phyloP scores from a whole-genome alignment of 2,797 vertebrate genomes.

The Enteromius unitaeniatus region DNA sequence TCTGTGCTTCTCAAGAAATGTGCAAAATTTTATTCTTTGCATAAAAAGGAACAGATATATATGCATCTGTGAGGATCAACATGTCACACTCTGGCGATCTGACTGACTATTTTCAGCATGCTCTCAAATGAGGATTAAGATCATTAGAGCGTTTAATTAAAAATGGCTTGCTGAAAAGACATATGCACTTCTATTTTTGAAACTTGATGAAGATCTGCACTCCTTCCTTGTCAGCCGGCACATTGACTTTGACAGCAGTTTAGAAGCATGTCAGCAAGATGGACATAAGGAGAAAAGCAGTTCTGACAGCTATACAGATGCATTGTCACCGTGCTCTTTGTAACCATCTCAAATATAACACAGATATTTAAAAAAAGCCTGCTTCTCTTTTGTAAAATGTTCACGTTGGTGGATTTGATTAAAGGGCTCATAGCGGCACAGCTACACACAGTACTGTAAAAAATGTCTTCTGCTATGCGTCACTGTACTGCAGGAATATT shows the following conservation, averaged over 20 bases:
- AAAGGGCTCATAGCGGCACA: conserved; percentile 11
- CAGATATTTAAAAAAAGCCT: conserved; percentile 27
- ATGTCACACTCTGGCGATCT: conserved; percentile 40
- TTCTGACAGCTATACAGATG: conserved; percentile 38
- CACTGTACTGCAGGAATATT: conserved; percentile 8
- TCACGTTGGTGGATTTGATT: conserved; percentile 36
- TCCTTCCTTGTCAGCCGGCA: conserved; percentile 39
- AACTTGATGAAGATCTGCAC: conserved; percentile 38
- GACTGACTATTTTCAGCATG: conserved; percentile 73
- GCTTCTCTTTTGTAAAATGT: conserved; percentile 29
- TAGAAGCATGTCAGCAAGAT: conserved; percentile 39
- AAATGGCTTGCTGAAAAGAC: conserved; percentile 44
- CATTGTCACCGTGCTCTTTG: conserved; percentile 13
- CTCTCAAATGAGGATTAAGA: conserved; percentile 46
- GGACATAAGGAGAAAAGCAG: conserved; percentile 30
- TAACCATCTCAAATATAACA: conserved; percentile 9
- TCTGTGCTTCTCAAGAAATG: neutral
- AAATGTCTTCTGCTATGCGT: conserved; percentile 16
- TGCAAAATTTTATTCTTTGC: neutral
- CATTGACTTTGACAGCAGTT: conserved; percentile 40
- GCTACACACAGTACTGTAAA: conserved; percentile 4
- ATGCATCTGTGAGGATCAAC: conserved; percentile 19
- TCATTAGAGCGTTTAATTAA: conserved; percentile 57
- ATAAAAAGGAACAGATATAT: neutral
- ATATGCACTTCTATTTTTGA: conserved; percentile 55